Base-by-base conservation (phyloP, 1,140 invertebrate genomes). In the Zeugodacus cucurbitae region DNA sequence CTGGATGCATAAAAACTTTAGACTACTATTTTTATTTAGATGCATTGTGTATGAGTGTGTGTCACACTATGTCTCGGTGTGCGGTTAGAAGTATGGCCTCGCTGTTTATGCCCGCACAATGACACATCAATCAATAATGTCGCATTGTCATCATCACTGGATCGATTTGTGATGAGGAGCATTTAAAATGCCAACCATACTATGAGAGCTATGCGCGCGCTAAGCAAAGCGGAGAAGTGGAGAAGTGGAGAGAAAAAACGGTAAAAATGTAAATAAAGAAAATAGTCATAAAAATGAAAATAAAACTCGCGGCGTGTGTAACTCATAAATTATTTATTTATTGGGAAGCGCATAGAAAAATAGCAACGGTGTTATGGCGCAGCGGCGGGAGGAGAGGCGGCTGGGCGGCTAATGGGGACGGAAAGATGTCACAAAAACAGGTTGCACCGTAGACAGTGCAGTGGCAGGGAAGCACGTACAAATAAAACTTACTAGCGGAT, bases 271-370 rank as follows among this genome's bases (percentile, higher is more conserved):
- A 37, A 48, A 14, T 6, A 48, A 82, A 48, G 44, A 48, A 29
- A n/a, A 26, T 11, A 26, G 26, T n/a, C 48, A 48, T 14, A 82
- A 29, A 48, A 48, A 6, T 20, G 41, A 70, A 70, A 14, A 70
- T 48, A 54, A 44, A 82, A 17, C 74, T 0, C 22, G 41, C 41
- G 8, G 74, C 74, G 74, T 82, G 74, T 82, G 74, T 44, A 82
- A 82, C 74, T 82, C 74, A 82, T 82, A 82, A 82, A 82, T 82
- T 29, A 82, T 82, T 82, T 82, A 82, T 82, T 82, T 82, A 82
- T 74, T 74, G 37, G 70, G 32, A 74, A 74, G 70, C 34, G 70
- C 37, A 41, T 82, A 82, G 74, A 44, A 82, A 82, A 82, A 82
- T 82, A 82, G 74, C 48, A 10, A 82, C 48, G 44, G 48, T 82